Percentiles rank a stretch among this genome's conserved stretches.
phyloP scores from a whole-genome alignment of 2,888 invertebrate species.

The Brachyptera putata region DNA sequence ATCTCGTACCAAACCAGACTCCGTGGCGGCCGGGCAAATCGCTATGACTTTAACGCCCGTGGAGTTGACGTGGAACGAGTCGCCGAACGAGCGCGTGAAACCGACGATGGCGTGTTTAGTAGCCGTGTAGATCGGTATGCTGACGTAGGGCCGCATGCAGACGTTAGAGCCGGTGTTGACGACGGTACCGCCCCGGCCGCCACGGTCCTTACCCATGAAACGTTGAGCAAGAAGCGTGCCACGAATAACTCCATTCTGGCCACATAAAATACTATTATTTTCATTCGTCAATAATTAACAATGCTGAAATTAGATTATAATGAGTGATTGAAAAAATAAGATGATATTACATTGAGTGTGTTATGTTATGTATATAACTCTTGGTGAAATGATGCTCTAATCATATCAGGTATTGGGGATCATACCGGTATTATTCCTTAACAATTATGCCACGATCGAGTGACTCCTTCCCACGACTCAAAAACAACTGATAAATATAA shows the following conservation, averaged over 20 bases:
- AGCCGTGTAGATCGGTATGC: slow-evolving; percentile 71
- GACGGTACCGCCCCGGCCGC: slow-evolving; percentile 70
- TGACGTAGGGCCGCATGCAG: slow-evolving; percentile 63
- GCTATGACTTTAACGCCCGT: slow-evolving; percentile 69
- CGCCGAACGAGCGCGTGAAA: slow-evolving; percentile 68
- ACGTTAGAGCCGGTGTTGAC: slow-evolving; percentile 72
- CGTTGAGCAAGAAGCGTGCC: slow-evolving; percentile 69
- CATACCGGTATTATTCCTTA: too few species aligned
- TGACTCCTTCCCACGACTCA: too few species aligned
- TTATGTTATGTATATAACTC: too few species aligned
- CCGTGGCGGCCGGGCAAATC: slow-evolving; percentile 65
- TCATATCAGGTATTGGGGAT: too few species aligned
- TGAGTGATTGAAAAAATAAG: too few species aligned
- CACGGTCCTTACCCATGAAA: slow-evolving; percentile 70
- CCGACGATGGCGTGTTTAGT: slow-evolving; percentile 73
- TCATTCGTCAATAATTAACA: not conserved
- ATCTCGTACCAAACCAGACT: slow-evolving; percentile 61
- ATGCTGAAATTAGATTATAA: not conserved
- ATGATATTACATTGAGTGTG: too few species aligned
- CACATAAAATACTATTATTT: too few species aligned
- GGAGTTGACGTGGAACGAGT: slow-evolving; percentile 66
- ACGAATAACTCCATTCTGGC: slow-evolving; percentile 70
- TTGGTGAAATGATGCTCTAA: too few species aligned
- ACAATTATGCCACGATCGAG: too few species aligned
- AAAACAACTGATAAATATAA: too few species aligned